Evolutionary conservation across 2,113 vertebrate species (phyloP), one percentile per base, ranked within the genome.

Genomic region (Ammodytes marinus): DNA sequence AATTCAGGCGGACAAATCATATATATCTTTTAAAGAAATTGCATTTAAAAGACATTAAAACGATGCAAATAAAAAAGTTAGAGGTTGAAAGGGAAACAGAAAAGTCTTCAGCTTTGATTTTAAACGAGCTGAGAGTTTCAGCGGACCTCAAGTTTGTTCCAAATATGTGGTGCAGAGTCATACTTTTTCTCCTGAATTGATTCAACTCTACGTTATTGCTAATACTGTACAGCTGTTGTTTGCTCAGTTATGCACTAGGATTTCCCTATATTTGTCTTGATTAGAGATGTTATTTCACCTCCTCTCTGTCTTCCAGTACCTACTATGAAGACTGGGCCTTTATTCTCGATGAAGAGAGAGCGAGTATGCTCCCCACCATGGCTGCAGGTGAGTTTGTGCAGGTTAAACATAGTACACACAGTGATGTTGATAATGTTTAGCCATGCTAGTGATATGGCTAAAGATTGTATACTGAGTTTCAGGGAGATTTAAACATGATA

Each of bases 301-400:
- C 45, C 27, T 80, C 40, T 69, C 3, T 85, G 5, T 46, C 77
- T 74, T 87, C 0, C 57, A 99, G 98, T 89, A 94, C 96, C 75
- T 99, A 97, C 93, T 99, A 99, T 95, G 98, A 99, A 96, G 97
- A 99, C 83, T 98, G 97, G 97, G 97, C 98, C 66, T 99, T 99
- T 87, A 88, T 98, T 82, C 95, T 99, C 54, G 98, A 99, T 82
- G 98, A 99, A 75, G 98, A 99, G 86, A 93, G 96, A 90, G 97
- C 98, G 0, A 99, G 98, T 77, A 99, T 99, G 98, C 96, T 99
- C 39, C 97, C 98, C 52, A 99, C 96, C 0, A 99, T 99, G 98
- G 98, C 98, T 87, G 98, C 98, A 88, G 98, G 98, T 99, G 92
- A 95, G 95, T 52, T 70, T 84, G 35, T 55, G 15, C 57, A 40